Evolutionary conservation across 2,113 vertebrate genomes (phyloP).

Genomic region (Notechis scutatus): DNA sequence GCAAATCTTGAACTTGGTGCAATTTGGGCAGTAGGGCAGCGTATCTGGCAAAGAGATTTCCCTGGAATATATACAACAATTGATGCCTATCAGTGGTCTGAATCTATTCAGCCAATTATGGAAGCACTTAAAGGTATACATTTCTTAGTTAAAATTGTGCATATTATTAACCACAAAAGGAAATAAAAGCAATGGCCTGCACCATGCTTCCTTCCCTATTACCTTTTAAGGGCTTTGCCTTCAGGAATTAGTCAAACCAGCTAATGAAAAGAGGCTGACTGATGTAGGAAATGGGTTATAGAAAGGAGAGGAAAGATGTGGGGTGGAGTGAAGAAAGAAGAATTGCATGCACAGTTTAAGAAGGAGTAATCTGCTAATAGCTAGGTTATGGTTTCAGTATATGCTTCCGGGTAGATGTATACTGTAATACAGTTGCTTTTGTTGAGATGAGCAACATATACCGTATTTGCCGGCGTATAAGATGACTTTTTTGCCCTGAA

Average conservation of each 20-base stretch:
- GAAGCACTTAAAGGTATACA: conserved; percentile 88
- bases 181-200: background rate
- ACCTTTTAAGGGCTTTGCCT: background rate
- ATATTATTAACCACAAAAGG: background rate
- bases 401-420: background rate
- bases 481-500: too few species aligned
- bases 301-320: background rate
- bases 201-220: background rate
- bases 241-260: background rate
- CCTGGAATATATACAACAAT: conserved; percentile 91
- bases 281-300: background rate
- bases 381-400: background rate
- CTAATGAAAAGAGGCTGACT: background rate
- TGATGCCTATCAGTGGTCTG: conserved; percentile 86
- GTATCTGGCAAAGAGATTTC: conserved; percentile 96
- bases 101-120: conserved; percentile 90
- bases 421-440: background rate
- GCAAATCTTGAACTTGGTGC: conserved; percentile 87
- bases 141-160: background rate
- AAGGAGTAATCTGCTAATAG: background rate
- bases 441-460: background rate
- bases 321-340: background rate
- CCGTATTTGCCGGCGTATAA: too few species aligned
- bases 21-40: conserved; percentile 92
- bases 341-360: background rate